Evolutionary conservation across 1,140 invertebrate species (phyloP), one percentile per base, ranked within the genome.

Genomic region (Diabrotica undecimpunctata): DNA sequence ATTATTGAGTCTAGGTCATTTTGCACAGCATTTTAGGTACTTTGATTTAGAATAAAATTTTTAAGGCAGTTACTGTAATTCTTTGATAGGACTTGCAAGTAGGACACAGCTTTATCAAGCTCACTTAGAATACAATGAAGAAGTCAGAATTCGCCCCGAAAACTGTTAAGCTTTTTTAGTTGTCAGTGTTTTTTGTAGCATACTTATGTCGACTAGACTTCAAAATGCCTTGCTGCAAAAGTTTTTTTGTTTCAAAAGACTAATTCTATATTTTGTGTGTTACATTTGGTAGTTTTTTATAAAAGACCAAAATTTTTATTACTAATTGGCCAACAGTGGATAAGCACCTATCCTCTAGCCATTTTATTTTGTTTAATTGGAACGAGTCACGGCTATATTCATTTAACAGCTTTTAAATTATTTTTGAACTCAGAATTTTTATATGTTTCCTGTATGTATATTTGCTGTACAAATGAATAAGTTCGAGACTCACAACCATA

Each of bases 121-220:
- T 46, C 41, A 46, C 25, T 36, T n/a, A 57, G 55, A 11, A 7
- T 57, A 37, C 55, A 57, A 57, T 57, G 35, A 9, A 39, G 36
- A 52, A 62, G 61, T 54, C 61, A 54, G 61, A 14, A 64, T 63
- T 62, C 65, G 64, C 65, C 69, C 69, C 59, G 52, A 62, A 59
- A 61, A 64, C 54, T 66, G 62, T 67, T 65, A 66, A 57, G 67
- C 70, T 73, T 76, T 72, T 75, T 74, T 76, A 72, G 69, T 74
- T 76, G 76, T 76, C 72, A 74, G 67, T 77, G 75, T 76, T 62
- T 75, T 70, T 77, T 71, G 70, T 77, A 74, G 74, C 68, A 66
- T 74, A 71, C 51, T 62, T 68, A 61, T 71, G 67, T 74, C 66
- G 68, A 64, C 62, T 70, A 70, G 66, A 67, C 64, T 62, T 64